phyloP scores from a whole-genome alignment of 2,888 invertebrate genomes.

The Disparrhopalites patrizii region DNA sequence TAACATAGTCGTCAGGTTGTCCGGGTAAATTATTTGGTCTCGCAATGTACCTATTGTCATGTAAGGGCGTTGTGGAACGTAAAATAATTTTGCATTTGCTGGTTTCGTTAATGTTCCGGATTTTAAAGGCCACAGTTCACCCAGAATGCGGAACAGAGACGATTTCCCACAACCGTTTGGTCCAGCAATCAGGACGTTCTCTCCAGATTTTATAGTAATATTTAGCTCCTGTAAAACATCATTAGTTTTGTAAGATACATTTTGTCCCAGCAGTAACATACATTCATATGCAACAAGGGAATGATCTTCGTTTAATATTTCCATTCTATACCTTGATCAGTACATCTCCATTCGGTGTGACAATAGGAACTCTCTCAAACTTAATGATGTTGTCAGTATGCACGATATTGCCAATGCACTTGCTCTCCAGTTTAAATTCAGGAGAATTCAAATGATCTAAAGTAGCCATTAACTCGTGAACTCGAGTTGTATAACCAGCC shows the following conservation, averaged over 20 bases:
- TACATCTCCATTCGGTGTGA: conserved; percentile 96
- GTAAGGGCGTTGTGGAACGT: conserved; percentile 95
- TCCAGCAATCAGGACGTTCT: conserved; percentile 96
- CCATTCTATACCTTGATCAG: conserved; percentile 65
- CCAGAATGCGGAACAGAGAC: conserved; percentile 90
- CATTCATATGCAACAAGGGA: no score
- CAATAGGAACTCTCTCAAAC: conserved; percentile 88
- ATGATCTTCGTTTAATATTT: no score
- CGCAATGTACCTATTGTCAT: conserved; percentile 94
- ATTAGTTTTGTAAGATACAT: no score
- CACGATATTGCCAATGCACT: conserved; percentile 12
- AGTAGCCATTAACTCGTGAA: conserved; percentile 82
- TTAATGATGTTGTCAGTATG: conserved; percentile 76
- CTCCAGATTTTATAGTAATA: conserved; percentile 90
- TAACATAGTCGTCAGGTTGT: conserved; percentile 78
- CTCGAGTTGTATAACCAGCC: conserved; percentile 89
- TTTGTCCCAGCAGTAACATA: background rate
- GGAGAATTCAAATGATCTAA: conserved; percentile 73
- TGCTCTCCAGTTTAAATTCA: conserved; percentile 44
- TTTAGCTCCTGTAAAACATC: conserved; percentile 49
- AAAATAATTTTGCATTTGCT: conserved; percentile 90
- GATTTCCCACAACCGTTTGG: conserved; percentile 99
- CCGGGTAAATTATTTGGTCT: conserved; percentile 95
- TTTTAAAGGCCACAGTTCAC: conserved; percentile 96
- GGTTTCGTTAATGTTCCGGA: conserved; percentile 92